Evolutionary conservation across 2,888 invertebrate genomes (phyloP).

Genomic region (Spodoptera littoralis): DNA sequence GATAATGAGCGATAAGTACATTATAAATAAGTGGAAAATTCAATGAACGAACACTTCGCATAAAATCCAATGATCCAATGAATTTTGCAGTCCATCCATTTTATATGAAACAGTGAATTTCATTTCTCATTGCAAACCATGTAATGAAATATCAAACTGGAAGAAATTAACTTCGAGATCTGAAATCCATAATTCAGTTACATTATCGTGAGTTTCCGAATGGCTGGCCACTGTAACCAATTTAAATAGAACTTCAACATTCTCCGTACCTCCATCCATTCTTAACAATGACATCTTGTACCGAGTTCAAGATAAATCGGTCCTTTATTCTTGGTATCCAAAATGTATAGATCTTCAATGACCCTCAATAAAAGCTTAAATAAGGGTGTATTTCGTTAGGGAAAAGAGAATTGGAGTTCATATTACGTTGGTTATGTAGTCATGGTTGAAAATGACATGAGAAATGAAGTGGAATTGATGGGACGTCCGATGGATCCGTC

Average conservation of each 20-base stretch:
- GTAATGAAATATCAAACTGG: constrained; percentile 48
- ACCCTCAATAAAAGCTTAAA: constrained; percentile 47
- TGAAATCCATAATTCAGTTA: constrained; percentile 76
- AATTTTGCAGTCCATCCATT: background rate
- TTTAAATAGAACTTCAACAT: constrained; percentile 58
- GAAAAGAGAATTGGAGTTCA: constrained; percentile 55
- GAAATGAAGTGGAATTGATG: constrained; percentile 77
- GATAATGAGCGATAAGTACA: too few relatives aligned
- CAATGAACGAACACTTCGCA: background rate
- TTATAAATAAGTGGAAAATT: background rate
- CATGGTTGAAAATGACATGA: constrained; percentile 72
- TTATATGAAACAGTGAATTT: constrained; percentile 17
- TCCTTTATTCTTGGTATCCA: constrained; percentile 55
- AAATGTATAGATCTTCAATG: constrained; percentile 61
- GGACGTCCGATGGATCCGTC: constrained; percentile 62
- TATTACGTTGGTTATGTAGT: constrained; percentile 55
- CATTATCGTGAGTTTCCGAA: constrained; percentile 81
- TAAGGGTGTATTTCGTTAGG: constrained; percentile 34
- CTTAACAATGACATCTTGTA: constrained; percentile 44
- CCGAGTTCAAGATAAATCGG: constrained; percentile 59
- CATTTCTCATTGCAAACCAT: constrained; percentile 15
- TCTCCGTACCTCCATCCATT: constrained; percentile 37
- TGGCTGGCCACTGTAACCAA: constrained; percentile 72
- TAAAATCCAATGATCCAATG: constrained; percentile 1
- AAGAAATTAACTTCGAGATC: constrained; percentile 65